Evolutionary conservation across 2,888 invertebrate genomes (phyloP), one percentile per base, ranked within the genome.

Genomic region (Lasioglossum leucozonium): DNA sequence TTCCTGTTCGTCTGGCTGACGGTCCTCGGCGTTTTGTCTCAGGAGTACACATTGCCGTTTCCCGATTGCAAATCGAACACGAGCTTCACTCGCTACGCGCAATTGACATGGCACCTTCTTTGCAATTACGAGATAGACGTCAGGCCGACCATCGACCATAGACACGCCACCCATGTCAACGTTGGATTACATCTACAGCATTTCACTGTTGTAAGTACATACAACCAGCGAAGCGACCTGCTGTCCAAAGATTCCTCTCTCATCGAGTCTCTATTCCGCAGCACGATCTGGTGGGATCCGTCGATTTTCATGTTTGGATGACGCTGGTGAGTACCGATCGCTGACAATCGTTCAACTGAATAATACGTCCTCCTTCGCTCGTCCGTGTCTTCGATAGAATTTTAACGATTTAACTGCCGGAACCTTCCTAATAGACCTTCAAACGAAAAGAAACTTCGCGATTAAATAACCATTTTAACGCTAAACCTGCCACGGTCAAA

Each of bases 131-230:
- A 92, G 69, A 0, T 62, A 4, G 34, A 58, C 0, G 78, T 88
- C 4, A 85, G 91, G 62, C 97, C 97, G 0, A 96, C 96, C 0
- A 93, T 94, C 74, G 94, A 96, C 89, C 95, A 96, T 82, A 95
- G 94, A 84, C 96, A 94, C 72, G 85, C 96, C 0, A 96, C 97
- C 1, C 94, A 90, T 13, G 95, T 97, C 0, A 94, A 93, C 65
- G 94, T 97, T 30, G 94, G 95, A 51, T 93, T 97, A 81, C 94
- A 96, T 6, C 92, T 97, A 13, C 96, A 96, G 93, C 96, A 96
- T 84, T 95, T 96, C 65, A 79, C 86, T n/a, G 92, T 93, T 62
- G 95, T 94, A 88, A 93, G 93, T 80, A 81, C 18, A 5, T n/a
- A n/a, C n/a, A n/a, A n/a, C 4, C n/a, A 2, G 16, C 26, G 13